phyloP scores from a whole-genome alignment of 2,797 vertebrate species.

The Hapalemur alaotrensis region DNA sequence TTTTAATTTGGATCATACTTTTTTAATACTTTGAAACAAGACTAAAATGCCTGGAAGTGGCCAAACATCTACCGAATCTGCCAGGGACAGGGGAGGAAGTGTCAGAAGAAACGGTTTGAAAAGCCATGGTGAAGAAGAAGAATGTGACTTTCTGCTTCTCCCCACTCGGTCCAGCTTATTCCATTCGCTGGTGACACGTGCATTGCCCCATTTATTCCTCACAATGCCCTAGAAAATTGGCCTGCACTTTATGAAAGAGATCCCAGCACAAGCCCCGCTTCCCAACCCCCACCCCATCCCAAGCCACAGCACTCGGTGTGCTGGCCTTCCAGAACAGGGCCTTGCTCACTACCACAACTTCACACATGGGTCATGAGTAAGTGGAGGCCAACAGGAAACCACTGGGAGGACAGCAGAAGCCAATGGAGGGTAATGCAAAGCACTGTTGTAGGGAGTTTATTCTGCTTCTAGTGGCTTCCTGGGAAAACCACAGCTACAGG shows the following conservation, averaged over 20 bases:
- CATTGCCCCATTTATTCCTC: background rate
- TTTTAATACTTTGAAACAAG: background rate
- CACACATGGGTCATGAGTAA: background rate
- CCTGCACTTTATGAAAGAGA: background rate
- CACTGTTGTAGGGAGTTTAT: background rate
- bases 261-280: background rate
- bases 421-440: background rate
- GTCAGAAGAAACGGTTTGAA: background rate
- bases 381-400: background rate
- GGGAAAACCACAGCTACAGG: constrained; percentile 40
- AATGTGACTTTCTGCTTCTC: background rate
- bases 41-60: background rate
- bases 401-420: background rate
- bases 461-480: background rate
- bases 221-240: background rate
- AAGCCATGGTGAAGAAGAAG: background rate
- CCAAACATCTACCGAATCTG: background rate
- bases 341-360: background rate
- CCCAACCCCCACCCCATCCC: background rate
- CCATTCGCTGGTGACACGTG: accelerated
- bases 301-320: background rate
- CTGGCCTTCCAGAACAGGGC: background rate
- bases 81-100: background rate
- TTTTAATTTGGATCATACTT: background rate
- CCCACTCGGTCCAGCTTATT: background rate